A percentile compares a stretch with the other conserved stretches of the same genome.
These are phyloP conservation scores for Dinomys branickii DNA, from an alignment of 2,113 vertebrate species.

Conservation along the genomic window DNA sequence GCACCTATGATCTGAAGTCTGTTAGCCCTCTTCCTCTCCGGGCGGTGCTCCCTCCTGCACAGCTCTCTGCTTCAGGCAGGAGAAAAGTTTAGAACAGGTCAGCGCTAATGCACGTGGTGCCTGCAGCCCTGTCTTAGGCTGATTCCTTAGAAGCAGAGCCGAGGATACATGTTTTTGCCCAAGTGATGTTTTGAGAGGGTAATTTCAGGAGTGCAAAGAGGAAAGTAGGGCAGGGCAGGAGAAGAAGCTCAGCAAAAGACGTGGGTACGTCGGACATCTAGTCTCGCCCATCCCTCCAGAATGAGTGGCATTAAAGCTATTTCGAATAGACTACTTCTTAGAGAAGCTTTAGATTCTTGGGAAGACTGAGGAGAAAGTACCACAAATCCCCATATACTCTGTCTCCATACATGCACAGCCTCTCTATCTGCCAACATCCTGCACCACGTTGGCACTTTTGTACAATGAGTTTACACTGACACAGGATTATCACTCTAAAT, in stretches of 20 bases:
- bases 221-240: neutral
- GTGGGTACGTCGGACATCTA: neutral
- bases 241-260: neutral
- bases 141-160: neutral
- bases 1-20: neutral
- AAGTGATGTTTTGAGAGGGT: neutral
- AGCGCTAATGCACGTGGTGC: neutral
- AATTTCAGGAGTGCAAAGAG: neutral
- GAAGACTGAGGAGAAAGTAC: neutral
- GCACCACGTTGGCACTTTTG: neutral
- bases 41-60: neutral
- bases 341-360: neutral
- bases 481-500: neutral
- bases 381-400: neutral
- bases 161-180: neutral
- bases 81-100: neutral
- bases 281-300: neutral
- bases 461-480: neutral
- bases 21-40: neutral
- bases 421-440: neutral
- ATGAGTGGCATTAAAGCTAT: neutral
- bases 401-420: neutral
- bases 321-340: neutral
- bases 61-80: neutral
- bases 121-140: neutral